Evolutionary conservation across 2,797 vertebrate species (phyloP), one percentile per base, ranked within the genome.

Genomic region (Lepilemur ruficaudatus): DNA sequence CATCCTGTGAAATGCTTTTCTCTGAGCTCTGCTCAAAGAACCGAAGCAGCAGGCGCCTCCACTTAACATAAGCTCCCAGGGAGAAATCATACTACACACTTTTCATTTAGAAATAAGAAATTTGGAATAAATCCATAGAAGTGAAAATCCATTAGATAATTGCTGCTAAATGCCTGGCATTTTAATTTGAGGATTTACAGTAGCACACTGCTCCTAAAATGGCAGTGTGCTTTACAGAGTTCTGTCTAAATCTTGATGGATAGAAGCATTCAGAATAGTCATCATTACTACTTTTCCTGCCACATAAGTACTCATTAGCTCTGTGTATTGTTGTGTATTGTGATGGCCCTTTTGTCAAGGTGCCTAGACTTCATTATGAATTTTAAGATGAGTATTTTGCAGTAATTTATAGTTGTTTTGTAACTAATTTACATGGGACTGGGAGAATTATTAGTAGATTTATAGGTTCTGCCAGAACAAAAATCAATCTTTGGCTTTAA

Each of bases 51-150:
- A 17, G 83, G 46, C 3, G 1, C 12, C 59, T 72, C 38, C 55
- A 12, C 59, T 52, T 80, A 73, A 78, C 1, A 35, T 11, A 1
- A 1, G 1, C 10, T 86, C 94, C n/a, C 38, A 83, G 95, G 91
- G 14, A 89, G 92, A 95, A 32, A 38, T 93, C 22, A n/a, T 13
- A 22, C 70, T 67, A 28, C n/a, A 72, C 20, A 63, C 22, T 92
- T 87, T 86, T 89, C 7, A 84, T 65, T 38, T 52, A 25, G 41
- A 97, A 73, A 79, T 38, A 96, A 94, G 55, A 9, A 61, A n/a
- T 76, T 95, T 95, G 55, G 76, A 73, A 90, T 87, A 90, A 91
- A 73, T 13, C 55, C 93, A 72, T 69, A 76, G 97, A 97, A 95
- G 94, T 82, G 91, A 97, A 78, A 90, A 90, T 32, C 84, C 72